These are phyloP conservation scores for Aphis craccivora DNA, from an alignment of 1,140 invertebrate genomes.

Conservation along the genomic window DNA sequence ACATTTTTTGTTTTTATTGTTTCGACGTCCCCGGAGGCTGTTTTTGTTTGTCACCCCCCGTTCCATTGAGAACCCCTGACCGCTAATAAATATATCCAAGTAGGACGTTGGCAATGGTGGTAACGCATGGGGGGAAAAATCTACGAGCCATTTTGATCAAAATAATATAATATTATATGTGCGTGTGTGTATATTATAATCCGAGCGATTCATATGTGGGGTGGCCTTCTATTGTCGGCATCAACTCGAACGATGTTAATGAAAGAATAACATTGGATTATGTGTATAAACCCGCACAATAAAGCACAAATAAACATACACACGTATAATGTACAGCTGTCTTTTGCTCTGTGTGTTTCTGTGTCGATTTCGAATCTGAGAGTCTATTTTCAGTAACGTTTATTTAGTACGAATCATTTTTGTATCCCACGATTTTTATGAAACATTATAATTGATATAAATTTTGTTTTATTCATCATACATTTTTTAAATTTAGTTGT, in stretches of 20 bases:
- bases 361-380: slow-evolving; percentile 13
- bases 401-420: background rate
- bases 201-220: slow-evolving; percentile 48
- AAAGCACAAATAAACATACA: slow-evolving; percentile 58
- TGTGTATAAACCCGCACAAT: slow-evolving; percentile 58
- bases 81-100: slow-evolving; percentile 55
- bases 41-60: slow-evolving; percentile 37
- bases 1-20: slow-evolving; percentile 38
- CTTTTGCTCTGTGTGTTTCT: slow-evolving; percentile 25
- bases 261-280: slow-evolving; percentile 58
- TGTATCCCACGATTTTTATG: background rate
- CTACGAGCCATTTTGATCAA: slow-evolving; percentile 50
- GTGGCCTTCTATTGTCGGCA: slow-evolving; percentile 55
- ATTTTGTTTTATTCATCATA: no score
- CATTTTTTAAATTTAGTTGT: no score
- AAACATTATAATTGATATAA: background rate
- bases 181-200: slow-evolving; percentile 51
- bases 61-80: slow-evolving; percentile 48
- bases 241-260: slow-evolving; percentile 58
- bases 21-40: slow-evolving; percentile 51
- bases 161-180: slow-evolving; percentile 51
- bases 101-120: slow-evolving; percentile 20
- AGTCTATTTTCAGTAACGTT: background rate
- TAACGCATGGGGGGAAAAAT: slow-evolving; percentile 13
- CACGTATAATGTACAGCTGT: slow-evolving; percentile 53